Evolutionary conservation across 2,888 invertebrate species (phyloP), one percentile per base, ranked within the genome.

Genomic region (Phyto melanocephala): DNA sequence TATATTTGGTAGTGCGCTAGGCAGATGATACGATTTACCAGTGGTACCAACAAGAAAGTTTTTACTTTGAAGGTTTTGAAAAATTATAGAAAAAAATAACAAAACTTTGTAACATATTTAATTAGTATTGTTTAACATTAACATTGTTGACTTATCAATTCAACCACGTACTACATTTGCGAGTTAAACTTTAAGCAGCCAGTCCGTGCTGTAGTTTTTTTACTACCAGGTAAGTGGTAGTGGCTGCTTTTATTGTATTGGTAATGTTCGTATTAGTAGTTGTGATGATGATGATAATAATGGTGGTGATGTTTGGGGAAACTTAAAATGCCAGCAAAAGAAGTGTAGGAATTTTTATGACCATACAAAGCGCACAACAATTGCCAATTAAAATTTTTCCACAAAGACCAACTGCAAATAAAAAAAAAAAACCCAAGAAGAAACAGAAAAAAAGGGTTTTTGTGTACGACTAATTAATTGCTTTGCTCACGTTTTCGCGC

Each of bases 351-450:
- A 88, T 88, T 87, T 88, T 88, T 88, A 88, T 88, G 86, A 86
- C 87, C 88, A 86, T 86, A 86, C 87, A 86, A 86, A 86, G 87
- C 87, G 86, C 87, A 86, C 87, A 87, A 88, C 88, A 88, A 88
- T 88, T 88, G 88, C 88, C 88, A 88, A 88, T 88, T 88, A 88
- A 88, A 88, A 88, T 88, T 85, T 88, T 87, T 88, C 86, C 85
- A 85, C 86, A 86, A 86, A 81, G 83, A 81, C 81, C 84, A 83
- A 74, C 79, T 74, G 67, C 60, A 70, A 75, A 83, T 22, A 60
- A 63, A 70, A 63, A 20, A 15, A 47, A 58, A 68, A 50, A 20
- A 50, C 22, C 54, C 47, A 56, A 62, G 37, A 78, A 68, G 47
- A 63, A 84, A 82, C 84, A 86, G 52, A 80, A 83, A 85, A 85